Evolutionary conservation across 2,888 invertebrate species (phyloP).

Genomic region (Ectobius pallidus): DNA sequence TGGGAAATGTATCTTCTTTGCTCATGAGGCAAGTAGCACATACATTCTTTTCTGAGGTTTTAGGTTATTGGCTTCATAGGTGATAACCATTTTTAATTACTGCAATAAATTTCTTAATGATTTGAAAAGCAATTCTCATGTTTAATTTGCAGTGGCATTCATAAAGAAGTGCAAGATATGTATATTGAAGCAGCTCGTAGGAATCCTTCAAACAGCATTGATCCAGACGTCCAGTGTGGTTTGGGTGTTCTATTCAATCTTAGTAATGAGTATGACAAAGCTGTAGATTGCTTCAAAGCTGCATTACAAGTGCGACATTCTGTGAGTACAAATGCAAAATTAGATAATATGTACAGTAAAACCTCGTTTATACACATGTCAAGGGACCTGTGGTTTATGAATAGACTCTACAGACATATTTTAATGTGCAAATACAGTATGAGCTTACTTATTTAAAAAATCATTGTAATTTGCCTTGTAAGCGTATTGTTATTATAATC

Average conservation of each 20-base stretch:
- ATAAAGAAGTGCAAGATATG: conserved; percentile 72
- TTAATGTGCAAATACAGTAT: too few relatives aligned
- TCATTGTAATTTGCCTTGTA: too few relatives aligned
- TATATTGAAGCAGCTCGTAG: conserved; percentile 81
- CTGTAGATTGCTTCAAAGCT: conserved; percentile 93
- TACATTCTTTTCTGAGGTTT: too few relatives aligned
- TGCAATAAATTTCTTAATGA: too few relatives aligned
- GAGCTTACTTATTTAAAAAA: too few relatives aligned
- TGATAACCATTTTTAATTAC: too few relatives aligned
- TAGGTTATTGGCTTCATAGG: too few relatives aligned
- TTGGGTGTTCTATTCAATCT: conserved; percentile 95
- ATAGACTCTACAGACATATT: too few relatives aligned
- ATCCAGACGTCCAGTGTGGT: conserved; percentile 92
- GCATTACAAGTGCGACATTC: conserved; percentile 81
- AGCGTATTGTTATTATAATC: too few relatives aligned
- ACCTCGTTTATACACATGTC: neutral
- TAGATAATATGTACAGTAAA: conserved; percentile 15
- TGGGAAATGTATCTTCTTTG: conserved; percentile 57
- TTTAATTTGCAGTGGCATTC: conserved; percentile 57
- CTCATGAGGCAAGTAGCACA: conserved; percentile 57
- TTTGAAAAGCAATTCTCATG: too few relatives aligned
- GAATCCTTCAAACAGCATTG: conserved; percentile 71
- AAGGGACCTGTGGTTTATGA: too few relatives aligned
- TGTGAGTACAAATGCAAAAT: conserved; percentile 30
- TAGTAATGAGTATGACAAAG: conserved; percentile 93